phyloP scores from a whole-genome alignment of 2,888 invertebrate species.

The Cosmopolites sordidus region DNA sequence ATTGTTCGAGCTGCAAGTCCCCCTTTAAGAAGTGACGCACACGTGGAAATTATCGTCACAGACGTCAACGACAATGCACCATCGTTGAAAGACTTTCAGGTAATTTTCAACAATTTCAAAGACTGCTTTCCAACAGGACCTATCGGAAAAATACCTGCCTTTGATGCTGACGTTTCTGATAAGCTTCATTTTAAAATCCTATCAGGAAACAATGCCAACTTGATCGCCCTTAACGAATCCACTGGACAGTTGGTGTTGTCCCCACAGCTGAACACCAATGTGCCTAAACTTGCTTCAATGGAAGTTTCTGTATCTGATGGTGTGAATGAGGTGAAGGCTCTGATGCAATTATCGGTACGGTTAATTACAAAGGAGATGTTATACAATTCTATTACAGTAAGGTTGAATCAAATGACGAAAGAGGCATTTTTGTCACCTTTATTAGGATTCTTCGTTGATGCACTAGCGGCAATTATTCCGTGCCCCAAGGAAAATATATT shows the following conservation, averaged over 20 bases:
- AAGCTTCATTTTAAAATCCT: constrained; percentile 76
- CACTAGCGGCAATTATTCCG: constrained; percentile 85
- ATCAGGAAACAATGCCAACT: constrained; percentile 88
- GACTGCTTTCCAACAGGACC: constrained; percentile 90
- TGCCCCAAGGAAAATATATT: constrained; percentile 90
- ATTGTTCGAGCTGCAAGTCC: constrained; percentile 87
- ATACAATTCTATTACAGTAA: constrained; percentile 88
- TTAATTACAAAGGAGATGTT: constrained; percentile 93
- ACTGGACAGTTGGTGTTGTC: constrained; percentile 83
- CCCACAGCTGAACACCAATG: constrained; percentile 91
- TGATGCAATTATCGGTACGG: constrained; percentile 85
- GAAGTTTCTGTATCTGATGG: constrained; percentile 92
- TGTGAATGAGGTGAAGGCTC: constrained; percentile 87
- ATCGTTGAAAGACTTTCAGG: constrained; percentile 76
- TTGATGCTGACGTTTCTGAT: constrained; percentile 92
- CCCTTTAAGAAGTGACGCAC: constrained; percentile 82
- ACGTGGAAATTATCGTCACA: constrained; percentile 82
- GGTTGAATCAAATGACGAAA: constrained; percentile 89
- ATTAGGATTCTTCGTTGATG: constrained; percentile 82
- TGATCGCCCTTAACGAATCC: constrained; percentile 77
- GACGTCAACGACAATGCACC: constrained; percentile 97
- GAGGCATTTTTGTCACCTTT: constrained; percentile 88
- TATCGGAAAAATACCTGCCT: constrained; percentile 88
- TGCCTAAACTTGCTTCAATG: constrained; percentile 89
- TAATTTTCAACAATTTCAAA: constrained; percentile 93